Conservation (phyloP, 2,797 vertebrate genomes). For the Betta splendens region DNA sequence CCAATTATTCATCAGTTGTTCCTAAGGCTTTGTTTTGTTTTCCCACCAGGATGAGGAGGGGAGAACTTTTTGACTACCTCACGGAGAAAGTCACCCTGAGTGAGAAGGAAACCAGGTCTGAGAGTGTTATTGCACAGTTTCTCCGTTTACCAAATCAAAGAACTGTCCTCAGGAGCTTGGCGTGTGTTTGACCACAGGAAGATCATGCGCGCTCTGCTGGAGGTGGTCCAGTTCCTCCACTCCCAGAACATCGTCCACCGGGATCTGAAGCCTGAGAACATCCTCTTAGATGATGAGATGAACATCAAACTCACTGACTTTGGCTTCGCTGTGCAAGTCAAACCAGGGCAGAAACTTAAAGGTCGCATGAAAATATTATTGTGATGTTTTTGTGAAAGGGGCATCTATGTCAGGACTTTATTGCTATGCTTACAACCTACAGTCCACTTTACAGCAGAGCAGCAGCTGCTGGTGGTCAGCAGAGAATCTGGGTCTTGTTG, state of each 20-base stretch:
- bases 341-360: slow-evolving; percentile 84
- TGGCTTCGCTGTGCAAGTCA: slow-evolving; percentile 91
- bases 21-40: slow-evolving; percentile 1
- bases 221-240: slow-evolving; percentile 92
- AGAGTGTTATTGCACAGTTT: not conserved
- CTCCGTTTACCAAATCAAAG: not conserved
- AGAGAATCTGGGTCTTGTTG: slow-evolving; percentile 46
- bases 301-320: slow-evolving; percentile 98
- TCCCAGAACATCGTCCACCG: slow-evolving; percentile 91
- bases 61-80: slow-evolving; percentile 98
- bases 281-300: slow-evolving; percentile 94
- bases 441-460: not conserved
- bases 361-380: slow-evolving; percentile 71
- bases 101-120: slow-evolving; percentile 96
- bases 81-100: slow-evolving; percentile 96
- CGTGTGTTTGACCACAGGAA: slow-evolving; percentile 79
- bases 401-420: not conserved
- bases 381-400: not conserved
- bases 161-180: not conserved
- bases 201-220: slow-evolving; percentile 93
- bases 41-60: slow-evolving; percentile 90
- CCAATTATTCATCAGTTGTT: not conserved
- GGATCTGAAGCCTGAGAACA: slow-evolving; percentile 97
- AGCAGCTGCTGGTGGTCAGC: slow-evolving; percentile 46
- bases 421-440: slow-evolving; percentile 21